A percentile compares a stretch with the other conserved stretches of the same genome.
phyloP scores from a whole-genome alignment of 2,797 vertebrate genomes.

The Sternarchorhynchus goeldii region DNA sequence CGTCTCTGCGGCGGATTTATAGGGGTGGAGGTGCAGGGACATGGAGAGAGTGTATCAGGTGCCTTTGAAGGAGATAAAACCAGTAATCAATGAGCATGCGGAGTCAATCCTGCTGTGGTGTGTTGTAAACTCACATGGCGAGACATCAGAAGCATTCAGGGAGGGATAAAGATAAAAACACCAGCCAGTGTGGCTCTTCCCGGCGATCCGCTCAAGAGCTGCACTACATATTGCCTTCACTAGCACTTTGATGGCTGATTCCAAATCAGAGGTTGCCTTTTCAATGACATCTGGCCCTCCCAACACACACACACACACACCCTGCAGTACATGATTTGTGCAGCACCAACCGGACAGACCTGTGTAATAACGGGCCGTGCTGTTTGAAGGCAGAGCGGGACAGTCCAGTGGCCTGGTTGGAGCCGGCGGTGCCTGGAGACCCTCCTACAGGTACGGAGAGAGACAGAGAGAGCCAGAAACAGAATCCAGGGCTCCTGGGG shows the following conservation, averaged over 20 bases:
- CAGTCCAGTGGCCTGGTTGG: conserved; percentile 67
- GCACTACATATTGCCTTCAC: conserved; percentile 34
- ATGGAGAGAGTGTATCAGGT: conserved; percentile 26
- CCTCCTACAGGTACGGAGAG: conserved; percentile 71
- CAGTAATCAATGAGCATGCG: conserved; percentile 51
- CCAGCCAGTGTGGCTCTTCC: conserved; percentile 23
- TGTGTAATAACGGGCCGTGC: conserved; percentile 64
- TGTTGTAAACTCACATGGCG: conserved; percentile 54
- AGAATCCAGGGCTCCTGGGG: conserved; percentile 74
- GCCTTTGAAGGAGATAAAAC: conserved; percentile 55
- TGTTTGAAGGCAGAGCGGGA: conserved; percentile 73
- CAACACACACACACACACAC: no score
- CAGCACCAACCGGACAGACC: conserved; percentile 44
- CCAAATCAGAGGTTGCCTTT: conserved; percentile 34
- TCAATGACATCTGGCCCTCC: conserved; percentile 31
- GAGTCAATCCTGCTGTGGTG: conserved; percentile 38
- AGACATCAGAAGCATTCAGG: conserved; percentile 47
- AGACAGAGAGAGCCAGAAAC: conserved; percentile 60
- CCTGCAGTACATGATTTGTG: conserved; percentile 16
- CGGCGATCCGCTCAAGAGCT: conserved; percentile 6
- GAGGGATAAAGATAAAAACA: conserved; percentile 48
- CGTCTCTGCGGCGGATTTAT: not conserved
- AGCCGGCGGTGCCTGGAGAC: conserved; percentile 73
- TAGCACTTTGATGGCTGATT: conserved; percentile 33
- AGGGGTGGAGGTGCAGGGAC: not conserved